Percentiles rank a stretch among this genome's conserved stretches.
phyloP scores from a whole-genome alignment of 2,797 vertebrate genomes.

The Coregonus ussuriensis region DNA sequence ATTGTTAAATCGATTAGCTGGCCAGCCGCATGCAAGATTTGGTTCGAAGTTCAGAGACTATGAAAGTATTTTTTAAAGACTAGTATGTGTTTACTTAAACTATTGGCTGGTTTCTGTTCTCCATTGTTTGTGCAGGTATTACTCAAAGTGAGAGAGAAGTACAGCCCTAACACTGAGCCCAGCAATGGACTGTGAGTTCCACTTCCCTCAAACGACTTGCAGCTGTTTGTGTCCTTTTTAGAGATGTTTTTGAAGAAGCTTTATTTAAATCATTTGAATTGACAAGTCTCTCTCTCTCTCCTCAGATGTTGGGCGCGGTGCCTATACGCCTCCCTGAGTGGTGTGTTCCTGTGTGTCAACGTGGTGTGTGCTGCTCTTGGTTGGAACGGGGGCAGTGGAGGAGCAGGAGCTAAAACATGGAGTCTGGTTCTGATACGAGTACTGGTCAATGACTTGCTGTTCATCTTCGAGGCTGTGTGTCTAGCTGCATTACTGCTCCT shows the following conservation, averaged over 20 bases:
- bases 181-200: slow-evolving; percentile 80
- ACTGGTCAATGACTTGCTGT: slow-evolving; percentile 86
- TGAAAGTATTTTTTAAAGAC: background rate
- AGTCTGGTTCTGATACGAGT: slow-evolving; percentile 83
- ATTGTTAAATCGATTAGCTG: too few relatives aligned
- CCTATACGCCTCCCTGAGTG: slow-evolving; percentile 66
- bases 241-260: background rate
- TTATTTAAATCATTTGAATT: background rate
- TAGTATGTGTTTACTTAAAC: background rate
- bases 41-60: too few relatives aligned
- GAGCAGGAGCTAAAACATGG: slow-evolving; percentile 70
- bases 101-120: background rate
- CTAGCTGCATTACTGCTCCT: slow-evolving; percentile 79
- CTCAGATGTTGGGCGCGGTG: slow-evolving; percentile 60
- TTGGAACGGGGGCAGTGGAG: slow-evolving; percentile 53
- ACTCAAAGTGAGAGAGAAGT: slow-evolving; percentile 81
- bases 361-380: slow-evolving; percentile 78
- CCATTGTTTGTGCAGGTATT: slow-evolving; percentile 72
- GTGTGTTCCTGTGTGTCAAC: slow-evolving; percentile 82
- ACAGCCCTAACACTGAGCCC: slow-evolving; percentile 71
- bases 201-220: background rate
- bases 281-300: background rate
- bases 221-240: background rate
- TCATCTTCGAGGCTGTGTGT: slow-evolving; percentile 82
- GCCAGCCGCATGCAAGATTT: too few relatives aligned